Base-by-base conservation (phyloP, 2,888 invertebrate genomes). In the Norana najaformis region DNA sequence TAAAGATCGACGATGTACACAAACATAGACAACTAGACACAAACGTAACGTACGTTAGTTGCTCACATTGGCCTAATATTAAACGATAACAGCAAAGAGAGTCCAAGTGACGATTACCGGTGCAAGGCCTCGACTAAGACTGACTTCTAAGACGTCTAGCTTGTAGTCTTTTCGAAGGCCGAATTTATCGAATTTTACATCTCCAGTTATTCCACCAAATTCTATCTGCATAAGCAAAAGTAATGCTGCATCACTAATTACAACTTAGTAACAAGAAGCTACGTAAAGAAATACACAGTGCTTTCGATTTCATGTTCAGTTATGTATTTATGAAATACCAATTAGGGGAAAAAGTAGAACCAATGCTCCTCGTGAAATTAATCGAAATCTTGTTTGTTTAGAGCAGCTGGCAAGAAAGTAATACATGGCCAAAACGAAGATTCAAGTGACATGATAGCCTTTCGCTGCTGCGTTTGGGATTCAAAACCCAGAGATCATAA, bases 161-260 rank as follows among this genome's bases (percentile, higher is more conserved):
- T 91, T 92, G 91, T 93, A 93, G 35, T 93, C 92, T 39, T 89
- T 91, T 69, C 94, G 90, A 23, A 93, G 92, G 5, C 94, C 94
- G 88, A 93, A 89, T 4, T 91, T 88, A 91, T 94, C 93, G 91
- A 94, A 93, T n/a, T 92, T 92, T 30, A 94, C 92, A 35, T 93
- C 93, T 13, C 94, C 94, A 11, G 94, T 94, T 88, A 94, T 91
- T 30, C 94, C 94, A 41, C 93, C 90, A 34, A 93, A 92, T 47
- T 92, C 91, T 13, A 92, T 92, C 94, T 94, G 91, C 23, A 90
- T 35, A 69, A 69, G 13, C n/a, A 69, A n/a, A 5, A 69, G 30
- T 69, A 1, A 69, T 69, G 13, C 30, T 16, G n/a, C 1, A 16
- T 69, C 30, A 69, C 69, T 69, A 11, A 23, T 23, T 47, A 23